These are phyloP conservation scores for Centrocercus urophasianus DNA, from an alignment of 2,113 vertebrate species.

Conservation along the genomic window DNA sequence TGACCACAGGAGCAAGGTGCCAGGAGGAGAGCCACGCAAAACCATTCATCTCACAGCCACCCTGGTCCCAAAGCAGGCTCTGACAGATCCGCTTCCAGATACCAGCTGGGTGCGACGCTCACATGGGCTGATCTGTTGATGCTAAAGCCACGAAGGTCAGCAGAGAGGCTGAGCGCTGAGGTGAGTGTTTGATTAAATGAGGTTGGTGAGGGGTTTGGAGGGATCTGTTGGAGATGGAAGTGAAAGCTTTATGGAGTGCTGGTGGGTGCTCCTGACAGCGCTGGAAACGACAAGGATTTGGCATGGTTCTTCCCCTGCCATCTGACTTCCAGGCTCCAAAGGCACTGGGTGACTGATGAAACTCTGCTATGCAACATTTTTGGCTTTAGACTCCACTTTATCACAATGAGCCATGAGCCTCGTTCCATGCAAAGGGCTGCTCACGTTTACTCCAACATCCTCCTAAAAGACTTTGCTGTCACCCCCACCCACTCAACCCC, in stretches of 20 bases:
- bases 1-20: rapidly evolving
- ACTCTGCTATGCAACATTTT: background rate
- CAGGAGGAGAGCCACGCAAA: rapidly evolving
- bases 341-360: background rate
- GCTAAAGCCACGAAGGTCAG: background rate
- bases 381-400: background rate
- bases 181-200: background rate
- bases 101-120: background rate
- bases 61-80: rapidly evolving
- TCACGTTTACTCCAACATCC: background rate
- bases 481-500: background rate
- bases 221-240: background rate
- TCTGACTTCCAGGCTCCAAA: background rate
- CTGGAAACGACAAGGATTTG: background rate
- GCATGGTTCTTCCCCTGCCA: background rate
- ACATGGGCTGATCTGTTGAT: background rate
- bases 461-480: background rate
- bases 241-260: slow-evolving; percentile 20
- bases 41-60: rapidly evolving
- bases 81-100: rapidly evolving
- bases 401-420: background rate
- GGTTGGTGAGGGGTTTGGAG: background rate
- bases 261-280: background rate
- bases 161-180: background rate
- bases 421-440: background rate